Evolutionary conservation across 2,797 vertebrate genomes (phyloP), one percentile per base, ranked within the genome.

Genomic region (Etheostoma perlongum): DNA sequence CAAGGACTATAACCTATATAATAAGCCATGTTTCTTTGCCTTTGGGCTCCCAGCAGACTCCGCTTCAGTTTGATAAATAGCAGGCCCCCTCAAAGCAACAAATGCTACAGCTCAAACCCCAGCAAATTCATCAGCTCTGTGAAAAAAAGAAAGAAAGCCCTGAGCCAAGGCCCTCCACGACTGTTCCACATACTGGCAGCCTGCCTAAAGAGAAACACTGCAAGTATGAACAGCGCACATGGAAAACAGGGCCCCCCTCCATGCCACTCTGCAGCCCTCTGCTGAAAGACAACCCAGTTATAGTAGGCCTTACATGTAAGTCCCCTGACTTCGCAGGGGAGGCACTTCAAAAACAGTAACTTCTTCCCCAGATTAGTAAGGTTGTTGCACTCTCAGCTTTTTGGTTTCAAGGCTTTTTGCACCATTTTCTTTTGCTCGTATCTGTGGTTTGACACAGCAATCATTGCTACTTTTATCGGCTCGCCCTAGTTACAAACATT

Each of bases 1-100:
- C 87, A 92, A n/a, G n/a, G n/a, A n/a, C n/a, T n/a, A n/a, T n/a
- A n/a, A 92, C 92, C 90, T 90, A 91, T 85, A 91, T 93, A 92
- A 79, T 84, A 79, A 77, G 78, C 74, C 74, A 75, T 87, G 81
- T 89, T 85, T 87, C 80, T 84, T 86, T 81, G 82, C 87, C 76
- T 88, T 74, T 82, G 74, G 66, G 78, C 81, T 92, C 89, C 90
- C 88, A 81, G 84, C 85, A 90, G 92, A 91, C 88, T 72, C 76
- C 30, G 83, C 82, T 81, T 90, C 85, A 82, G 72, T 64, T 93
- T 95, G 93, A 95, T 93, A 91, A 93, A 92, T 93, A 92, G 92
- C 90, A 93, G 91, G 88, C 78, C 80, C 83, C 90, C 81, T 90
- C 83, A 76, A 88, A 92, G 86, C 87, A 94, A 91, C 94, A 95